Conservation (phyloP, 2,888 invertebrate genomes). For the Flexamia atlantica region DNA sequence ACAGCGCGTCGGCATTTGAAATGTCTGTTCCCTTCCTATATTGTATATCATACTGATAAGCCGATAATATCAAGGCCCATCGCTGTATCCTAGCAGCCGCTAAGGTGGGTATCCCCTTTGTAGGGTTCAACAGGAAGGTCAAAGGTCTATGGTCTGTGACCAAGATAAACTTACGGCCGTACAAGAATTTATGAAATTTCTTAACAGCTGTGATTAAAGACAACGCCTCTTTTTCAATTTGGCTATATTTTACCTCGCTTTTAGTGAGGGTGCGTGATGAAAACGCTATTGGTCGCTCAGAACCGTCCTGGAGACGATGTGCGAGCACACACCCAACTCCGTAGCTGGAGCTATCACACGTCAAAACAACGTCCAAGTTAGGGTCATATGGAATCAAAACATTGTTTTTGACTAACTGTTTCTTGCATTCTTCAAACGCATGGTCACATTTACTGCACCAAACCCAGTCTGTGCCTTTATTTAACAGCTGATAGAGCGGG, state of each 20-base stretch:
- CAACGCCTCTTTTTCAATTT: too few species aligned
- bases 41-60: slow-evolving; percentile 1
- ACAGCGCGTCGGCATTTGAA: neutral
- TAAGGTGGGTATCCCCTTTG: neutral
- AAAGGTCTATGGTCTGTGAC: too few species aligned
- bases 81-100: neutral
- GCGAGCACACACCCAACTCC: slow-evolving; percentile 55
- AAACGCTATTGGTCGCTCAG: too few species aligned
- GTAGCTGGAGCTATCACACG: slow-evolving; percentile 45
- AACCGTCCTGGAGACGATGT: too few species aligned
- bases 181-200: too few species aligned
- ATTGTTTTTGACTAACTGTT: slow-evolving; percentile 8
- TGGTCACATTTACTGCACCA: neutral
- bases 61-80: neutral
- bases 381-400: slow-evolving; percentile 48
- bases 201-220: too few species aligned
- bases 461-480: neutral
- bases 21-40: neutral
- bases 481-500: neutral
- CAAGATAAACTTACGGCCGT: too few species aligned
- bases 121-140: too few species aligned
- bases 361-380: slow-evolving; percentile 36
- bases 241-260: too few species aligned
- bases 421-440: neutral
- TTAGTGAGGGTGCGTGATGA: too few species aligned